A percentile compares a stretch with the other conserved stretches of the same genome.
Conservation (phyloP, 2,113 vertebrate species). For the Notechis scutatus region DNA sequence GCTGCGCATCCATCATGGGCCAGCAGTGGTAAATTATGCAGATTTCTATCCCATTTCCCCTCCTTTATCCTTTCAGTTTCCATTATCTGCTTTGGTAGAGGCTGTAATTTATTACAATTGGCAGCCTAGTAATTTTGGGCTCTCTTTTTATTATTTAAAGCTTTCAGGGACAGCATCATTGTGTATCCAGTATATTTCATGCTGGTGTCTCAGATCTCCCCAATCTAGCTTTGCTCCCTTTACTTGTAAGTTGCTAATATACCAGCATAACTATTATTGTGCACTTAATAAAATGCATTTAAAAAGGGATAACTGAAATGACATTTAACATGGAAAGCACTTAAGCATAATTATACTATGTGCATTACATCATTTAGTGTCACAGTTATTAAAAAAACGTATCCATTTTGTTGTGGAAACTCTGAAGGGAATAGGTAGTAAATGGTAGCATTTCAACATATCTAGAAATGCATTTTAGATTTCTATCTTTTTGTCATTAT, state of each 20-base stretch:
- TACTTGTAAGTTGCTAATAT: slow-evolving; percentile 64
- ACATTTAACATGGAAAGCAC: slow-evolving; percentile 75
- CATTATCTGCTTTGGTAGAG: slow-evolving; percentile 70
- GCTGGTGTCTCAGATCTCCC: slow-evolving; percentile 56
- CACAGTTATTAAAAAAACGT: slow-evolving; percentile 60
- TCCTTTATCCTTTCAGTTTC: slow-evolving; percentile 59
- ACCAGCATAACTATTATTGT: slow-evolving; percentile 71
- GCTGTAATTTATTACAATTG: slow-evolving; percentile 71
- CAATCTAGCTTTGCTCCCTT: slow-evolving; percentile 53
- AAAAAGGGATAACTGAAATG: slow-evolving; percentile 74
- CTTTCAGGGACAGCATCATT: slow-evolving; percentile 65
- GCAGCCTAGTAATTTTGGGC: slow-evolving; percentile 69
- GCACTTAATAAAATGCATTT: slow-evolving; percentile 72
- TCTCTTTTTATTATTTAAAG: slow-evolving; percentile 54
- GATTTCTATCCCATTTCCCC: slow-evolving; percentile 57
- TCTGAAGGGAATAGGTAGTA: slow-evolving; percentile 21
- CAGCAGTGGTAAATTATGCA: slow-evolving; percentile 68
- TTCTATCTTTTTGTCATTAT: slow-evolving; percentile 24
- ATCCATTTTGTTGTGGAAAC: slow-evolving; percentile 43
- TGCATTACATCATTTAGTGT: slow-evolving; percentile 70
- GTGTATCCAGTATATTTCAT: slow-evolving; percentile 59
- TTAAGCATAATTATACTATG: slow-evolving; percentile 75
- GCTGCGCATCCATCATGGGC: slow-evolving; percentile 64
- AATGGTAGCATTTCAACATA: slow-evolving; percentile 41
- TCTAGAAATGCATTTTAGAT: background rate